phyloP scores from a whole-genome alignment of 2,113 vertebrate genomes.

The Amia ocellicauda region DNA sequence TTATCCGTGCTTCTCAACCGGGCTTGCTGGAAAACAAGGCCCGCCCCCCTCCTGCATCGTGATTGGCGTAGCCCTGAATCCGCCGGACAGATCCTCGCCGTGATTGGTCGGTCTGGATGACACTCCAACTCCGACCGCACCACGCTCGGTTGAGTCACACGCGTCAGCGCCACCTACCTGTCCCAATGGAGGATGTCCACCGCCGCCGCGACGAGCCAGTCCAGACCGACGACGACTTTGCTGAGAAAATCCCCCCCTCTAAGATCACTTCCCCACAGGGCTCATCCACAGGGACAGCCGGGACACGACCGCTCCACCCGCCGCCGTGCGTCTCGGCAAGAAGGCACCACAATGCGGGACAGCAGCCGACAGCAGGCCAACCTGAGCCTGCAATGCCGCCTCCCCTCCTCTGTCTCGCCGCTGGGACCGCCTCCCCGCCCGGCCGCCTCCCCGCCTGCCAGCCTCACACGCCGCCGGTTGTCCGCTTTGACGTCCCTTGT shows the following conservation, averaged over 20 bases:
- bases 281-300: slow-evolving; percentile 28
- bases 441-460: slow-evolving; percentile 13
- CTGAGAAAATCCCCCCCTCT: slow-evolving; percentile 20
- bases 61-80: slow-evolving; percentile 19
- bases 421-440: slow-evolving; percentile 13
- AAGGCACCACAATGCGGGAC: slow-evolving; percentile 20
- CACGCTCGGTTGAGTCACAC: slow-evolving; percentile 2
- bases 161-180: slow-evolving; percentile 50
- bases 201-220: slow-evolving; percentile 47
- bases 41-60: slow-evolving; percentile 32
- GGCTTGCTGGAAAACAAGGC: slow-evolving; percentile 40
- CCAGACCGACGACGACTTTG: slow-evolving; percentile 34
- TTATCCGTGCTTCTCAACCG: no score
- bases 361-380: background rate
- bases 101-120: slow-evolving; percentile 24
- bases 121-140: slow-evolving; percentile 1
- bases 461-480: slow-evolving; percentile 23
- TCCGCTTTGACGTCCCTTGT: slow-evolving; percentile 44
- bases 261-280: slow-evolving; percentile 8
- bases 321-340: slow-evolving; percentile 6
- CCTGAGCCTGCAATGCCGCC: background rate
- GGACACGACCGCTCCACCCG: slow-evolving; percentile 7
- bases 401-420: slow-evolving; percentile 27
- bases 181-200: slow-evolving; percentile 43
- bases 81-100: background rate